phyloP scores from a whole-genome alignment of 1,140 invertebrate genomes.

The Vanessa tameamea region DNA sequence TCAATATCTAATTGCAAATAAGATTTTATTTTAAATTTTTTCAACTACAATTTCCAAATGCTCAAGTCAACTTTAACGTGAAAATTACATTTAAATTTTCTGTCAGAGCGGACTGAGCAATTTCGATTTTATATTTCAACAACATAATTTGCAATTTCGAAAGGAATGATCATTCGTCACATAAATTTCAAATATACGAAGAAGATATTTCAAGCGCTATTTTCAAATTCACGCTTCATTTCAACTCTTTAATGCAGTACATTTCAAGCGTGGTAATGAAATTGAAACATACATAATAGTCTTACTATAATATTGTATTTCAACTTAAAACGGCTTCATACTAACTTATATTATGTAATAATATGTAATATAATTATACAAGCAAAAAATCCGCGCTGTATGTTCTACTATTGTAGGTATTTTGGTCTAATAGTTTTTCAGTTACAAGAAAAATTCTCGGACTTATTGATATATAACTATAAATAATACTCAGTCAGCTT shows the following conservation, averaged over 20 bases:
- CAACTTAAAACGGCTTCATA: too few species aligned
- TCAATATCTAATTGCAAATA: not conserved
- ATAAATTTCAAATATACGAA: constrained; percentile 17
- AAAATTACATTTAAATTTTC: not conserved
- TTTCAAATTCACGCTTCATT: not conserved
- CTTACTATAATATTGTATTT: too few species aligned
- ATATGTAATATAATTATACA: too few species aligned
- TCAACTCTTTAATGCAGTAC: not conserved
- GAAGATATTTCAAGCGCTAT: not conserved
- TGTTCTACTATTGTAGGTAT: too few species aligned
- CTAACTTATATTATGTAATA: too few species aligned
- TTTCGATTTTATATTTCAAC: constrained; percentile 17
- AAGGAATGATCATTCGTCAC: constrained; percentile 1
- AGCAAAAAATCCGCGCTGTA: too few species aligned
- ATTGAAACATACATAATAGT: not conserved
- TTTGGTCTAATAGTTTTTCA: too few species aligned
- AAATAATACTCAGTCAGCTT: too few species aligned
- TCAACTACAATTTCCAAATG: not conserved
- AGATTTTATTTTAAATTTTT: not conserved
- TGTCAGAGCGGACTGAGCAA: not conserved
- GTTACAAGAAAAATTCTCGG: too few species aligned
- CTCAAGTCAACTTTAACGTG: not conserved
- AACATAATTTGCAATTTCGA: constrained; percentile 20
- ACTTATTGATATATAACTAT: too few species aligned
- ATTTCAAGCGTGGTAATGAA: not conserved